These are phyloP conservation scores for Papilio protenor DNA, from an alignment of 2,888 invertebrate species.

Conservation along the genomic window DNA sequence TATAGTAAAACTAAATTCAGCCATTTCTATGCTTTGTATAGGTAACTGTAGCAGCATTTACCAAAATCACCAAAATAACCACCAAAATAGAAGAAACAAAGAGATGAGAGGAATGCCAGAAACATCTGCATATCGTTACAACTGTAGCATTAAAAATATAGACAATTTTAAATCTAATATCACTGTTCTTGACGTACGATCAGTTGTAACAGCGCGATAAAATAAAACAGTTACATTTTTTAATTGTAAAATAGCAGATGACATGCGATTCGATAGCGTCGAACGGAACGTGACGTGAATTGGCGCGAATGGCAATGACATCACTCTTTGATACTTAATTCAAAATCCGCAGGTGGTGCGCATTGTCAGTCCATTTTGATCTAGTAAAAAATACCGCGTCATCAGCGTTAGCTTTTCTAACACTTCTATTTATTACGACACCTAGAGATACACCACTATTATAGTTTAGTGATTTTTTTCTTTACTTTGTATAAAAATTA, in stretches of 20 bases:
- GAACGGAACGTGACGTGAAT: slow-evolving; percentile 40
- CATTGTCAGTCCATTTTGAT: slow-evolving; percentile 30
- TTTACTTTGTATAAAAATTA: not conserved
- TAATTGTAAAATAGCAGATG: slow-evolving; percentile 28
- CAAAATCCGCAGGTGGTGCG: slow-evolving; percentile 36
- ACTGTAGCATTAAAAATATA: not conserved
- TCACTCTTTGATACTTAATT: slow-evolving; percentile 40
- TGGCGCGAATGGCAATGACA: slow-evolving; percentile 38
- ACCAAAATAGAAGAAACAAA: not conserved
- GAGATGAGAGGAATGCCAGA: not conserved
- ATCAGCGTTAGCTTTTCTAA: not conserved
- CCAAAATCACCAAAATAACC: no score
- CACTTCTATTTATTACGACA: not conserved
- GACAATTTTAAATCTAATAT: slow-evolving; percentile 10
- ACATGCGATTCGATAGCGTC: slow-evolving; percentile 38
- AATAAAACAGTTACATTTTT: slow-evolving; percentile 29
- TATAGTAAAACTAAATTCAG: slow-evolving; percentile 2
- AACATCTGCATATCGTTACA: not conserved
- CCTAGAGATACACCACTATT: not conserved
- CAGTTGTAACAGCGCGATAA: slow-evolving; percentile 30
- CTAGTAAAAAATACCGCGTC: slow-evolving; percentile 17
- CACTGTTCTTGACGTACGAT: not conserved
- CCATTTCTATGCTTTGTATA: not conserved
- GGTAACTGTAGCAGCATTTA: not conserved
- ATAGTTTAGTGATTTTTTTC: not conserved